Percentiles rank a stretch among this genome's conserved stretches.
phyloP scores from a whole-genome alignment of 1,140 invertebrate species.

The Drosophila nigrodunni region DNA sequence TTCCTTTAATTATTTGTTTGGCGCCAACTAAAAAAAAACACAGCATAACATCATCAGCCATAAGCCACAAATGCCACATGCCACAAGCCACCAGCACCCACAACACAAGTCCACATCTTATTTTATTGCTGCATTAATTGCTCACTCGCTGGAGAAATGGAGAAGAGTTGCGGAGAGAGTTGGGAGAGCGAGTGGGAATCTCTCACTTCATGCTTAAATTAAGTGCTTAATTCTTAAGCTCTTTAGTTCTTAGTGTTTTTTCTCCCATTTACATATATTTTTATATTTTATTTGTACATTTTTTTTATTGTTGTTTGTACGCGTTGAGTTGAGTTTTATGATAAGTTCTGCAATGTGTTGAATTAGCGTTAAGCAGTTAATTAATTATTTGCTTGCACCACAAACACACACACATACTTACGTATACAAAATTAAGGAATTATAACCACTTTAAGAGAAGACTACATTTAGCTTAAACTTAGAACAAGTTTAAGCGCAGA shows the following conservation, averaged over 20 bases:
- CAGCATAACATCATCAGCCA: conserved; percentile 57
- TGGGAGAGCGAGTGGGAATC: conserved; percentile 30
- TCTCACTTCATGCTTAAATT: conserved; percentile 52
- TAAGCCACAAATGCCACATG: conserved; percentile 41
- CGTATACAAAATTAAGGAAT: neutral
- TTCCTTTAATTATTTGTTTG: conserved; percentile 61
- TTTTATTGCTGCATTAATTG: conserved; percentile 49
- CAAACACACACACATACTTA: conserved; percentile 11
- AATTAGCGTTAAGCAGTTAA: conserved; percentile 53
- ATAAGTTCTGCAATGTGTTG: conserved; percentile 34
- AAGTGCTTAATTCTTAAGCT: conserved; percentile 47
- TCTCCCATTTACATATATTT: conserved; percentile 49
- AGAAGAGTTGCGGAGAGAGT: neutral
- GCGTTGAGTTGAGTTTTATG: conserved; percentile 63
- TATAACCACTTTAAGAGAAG: conserved; percentile 42
- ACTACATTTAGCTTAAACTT: conserved; percentile 72
- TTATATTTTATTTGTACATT: conserved; percentile 55
- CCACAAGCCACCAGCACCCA: conserved; percentile 19
- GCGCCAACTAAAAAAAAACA: conserved; percentile 30
- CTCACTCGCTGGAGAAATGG: conserved; percentile 17
- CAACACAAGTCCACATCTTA: conserved; percentile 34
- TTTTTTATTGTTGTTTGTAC: conserved; percentile 64
- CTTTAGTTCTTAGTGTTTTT: conserved; percentile 49
- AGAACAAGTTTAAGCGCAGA: conserved; percentile 63
- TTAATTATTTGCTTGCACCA: conserved; percentile 60